A percentile compares a stretch with the other conserved stretches of the same genome.
Evolutionary conservation across 2,113 vertebrate species (phyloP).

Genomic region (Aegotheles bennettii): DNA sequence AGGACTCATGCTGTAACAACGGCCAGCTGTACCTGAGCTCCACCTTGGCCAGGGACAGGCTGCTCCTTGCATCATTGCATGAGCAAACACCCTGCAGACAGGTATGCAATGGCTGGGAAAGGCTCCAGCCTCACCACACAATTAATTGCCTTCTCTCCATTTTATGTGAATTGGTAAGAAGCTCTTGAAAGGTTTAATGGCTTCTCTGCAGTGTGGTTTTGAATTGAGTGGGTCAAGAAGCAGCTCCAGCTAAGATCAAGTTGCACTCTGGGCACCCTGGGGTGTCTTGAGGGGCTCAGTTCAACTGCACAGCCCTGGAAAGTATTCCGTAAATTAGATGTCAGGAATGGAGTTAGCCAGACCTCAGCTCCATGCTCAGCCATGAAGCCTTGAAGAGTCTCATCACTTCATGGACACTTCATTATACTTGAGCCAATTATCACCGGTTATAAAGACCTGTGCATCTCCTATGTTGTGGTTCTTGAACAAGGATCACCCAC

Average conservation of each 20-base stretch:
- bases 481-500: neutral
- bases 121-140: neutral
- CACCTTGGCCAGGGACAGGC: neutral
- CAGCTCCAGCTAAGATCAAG: neutral
- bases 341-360: neutral
- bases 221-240: neutral
- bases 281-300: neutral
- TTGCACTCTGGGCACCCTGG: neutral
- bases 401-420: neutral
- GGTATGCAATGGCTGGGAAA: neutral
- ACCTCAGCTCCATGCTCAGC: neutral
- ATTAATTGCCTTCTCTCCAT: neutral
- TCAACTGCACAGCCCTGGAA: neutral
- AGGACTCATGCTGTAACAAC: accelerated
- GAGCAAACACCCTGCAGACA: neutral
- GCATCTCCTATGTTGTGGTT: accelerated
- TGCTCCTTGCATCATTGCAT: accelerated
- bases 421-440: neutral
- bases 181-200: neutral
- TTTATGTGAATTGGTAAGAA: neutral
- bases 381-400: neutral
- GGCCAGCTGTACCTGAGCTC: neutral
- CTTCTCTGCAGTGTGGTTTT: neutral
- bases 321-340: neutral
- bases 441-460: neutral